Evolutionary conservation across 2,888 invertebrate species (phyloP), one percentile per base, ranked within the genome.

Genomic region (Cryptocephalus moraei): DNA sequence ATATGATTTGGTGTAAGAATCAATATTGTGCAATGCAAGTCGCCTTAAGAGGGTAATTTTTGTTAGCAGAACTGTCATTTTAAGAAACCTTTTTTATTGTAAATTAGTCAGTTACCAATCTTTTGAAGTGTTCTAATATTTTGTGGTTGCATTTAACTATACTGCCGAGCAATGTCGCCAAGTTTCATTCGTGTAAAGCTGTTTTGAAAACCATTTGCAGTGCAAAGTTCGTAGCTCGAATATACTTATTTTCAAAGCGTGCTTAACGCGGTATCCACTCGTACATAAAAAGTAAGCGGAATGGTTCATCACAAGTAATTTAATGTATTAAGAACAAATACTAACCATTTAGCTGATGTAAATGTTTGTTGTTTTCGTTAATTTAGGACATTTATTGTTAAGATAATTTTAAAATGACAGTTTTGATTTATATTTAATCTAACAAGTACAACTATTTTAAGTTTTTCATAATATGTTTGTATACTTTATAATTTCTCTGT

Each of bases 401-500:
- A 11, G 12, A 36, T 36, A 12, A 4, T n/a, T 36, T 36, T 12
- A 36, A 36, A 11, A 36, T 36, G 11, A 36, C n/a, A 11, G 11
- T 36, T 36, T 36, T 11, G 36, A 36, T 36, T 36, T 36, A 11
- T 36, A 4, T 36, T 36, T 36, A 36, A 36, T n/a, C 36, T 36
- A 36, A 10, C 11, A 42, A 10, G 43, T 34, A 43, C 33, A 43
- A 10, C 13, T 34, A 33, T 11, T 33, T 14, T 31, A 43, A 22
- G 13, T 34, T 9, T 36, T 34, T 34, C n/a, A 32, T 43, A 44
- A 46, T 12, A 32, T 48, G 43, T 49, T 46, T 41, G 39, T 48
- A 46, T 51, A n/a, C 40, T 44, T 47, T 48, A 51, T 53, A 47
- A 43, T 48, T 54, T 54, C 47, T 44, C 47, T 44, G 51, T 56